A percentile compares a stretch with the other conserved stretches of the same genome.
Conservation (phyloP, 2,888 invertebrate genomes). For the Thecophora atra region DNA sequence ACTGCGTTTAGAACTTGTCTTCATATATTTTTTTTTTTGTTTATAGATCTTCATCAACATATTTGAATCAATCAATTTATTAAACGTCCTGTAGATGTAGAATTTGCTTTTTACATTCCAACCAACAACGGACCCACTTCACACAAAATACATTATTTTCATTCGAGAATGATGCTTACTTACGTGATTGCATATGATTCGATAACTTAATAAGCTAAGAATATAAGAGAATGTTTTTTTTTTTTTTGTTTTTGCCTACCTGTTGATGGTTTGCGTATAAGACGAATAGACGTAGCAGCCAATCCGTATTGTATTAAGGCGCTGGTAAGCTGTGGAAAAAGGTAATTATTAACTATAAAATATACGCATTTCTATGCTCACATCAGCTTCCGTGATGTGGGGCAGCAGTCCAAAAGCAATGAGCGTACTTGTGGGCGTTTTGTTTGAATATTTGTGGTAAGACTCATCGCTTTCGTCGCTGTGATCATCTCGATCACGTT, state of each 20-base stretch:
- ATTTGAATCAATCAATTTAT: conserved; percentile 21
- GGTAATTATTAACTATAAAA: conserved; percentile 33
- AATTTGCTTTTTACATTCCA: conserved; percentile 30
- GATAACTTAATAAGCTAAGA: conserved; percentile 17
- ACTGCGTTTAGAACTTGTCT: conserved; percentile 35
- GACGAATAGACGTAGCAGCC: conserved; percentile 81
- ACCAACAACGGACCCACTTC: conserved; percentile 18
- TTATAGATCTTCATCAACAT: conserved; percentile 24
- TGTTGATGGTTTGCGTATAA: conserved; percentile 85
- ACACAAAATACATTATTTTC: conserved; percentile 8
- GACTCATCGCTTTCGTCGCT: conserved; percentile 59
- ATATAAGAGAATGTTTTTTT: background rate
- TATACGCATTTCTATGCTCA: conserved; percentile 64
- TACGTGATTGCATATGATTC: conserved; percentile 33
- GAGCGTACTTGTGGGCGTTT: conserved; percentile 76
- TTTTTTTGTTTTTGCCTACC: conserved; percentile 69
- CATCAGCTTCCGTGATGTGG: conserved; percentile 81
- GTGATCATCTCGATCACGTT: conserved; percentile 54
- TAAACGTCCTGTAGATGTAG: conserved; percentile 38
- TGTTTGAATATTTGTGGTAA: conserved; percentile 68
- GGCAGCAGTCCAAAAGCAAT: conserved; percentile 79
- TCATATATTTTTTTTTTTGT: conserved; percentile 29
- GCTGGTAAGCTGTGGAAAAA: conserved; percentile 73
- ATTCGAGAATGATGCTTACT: conserved; percentile 26
- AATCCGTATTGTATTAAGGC: conserved; percentile 79